A percentile compares a stretch with the other conserved stretches of the same genome.
These are phyloP conservation scores for Melieria omissa DNA, from an alignment of 2,888 invertebrate species.

Conservation along the genomic window DNA sequence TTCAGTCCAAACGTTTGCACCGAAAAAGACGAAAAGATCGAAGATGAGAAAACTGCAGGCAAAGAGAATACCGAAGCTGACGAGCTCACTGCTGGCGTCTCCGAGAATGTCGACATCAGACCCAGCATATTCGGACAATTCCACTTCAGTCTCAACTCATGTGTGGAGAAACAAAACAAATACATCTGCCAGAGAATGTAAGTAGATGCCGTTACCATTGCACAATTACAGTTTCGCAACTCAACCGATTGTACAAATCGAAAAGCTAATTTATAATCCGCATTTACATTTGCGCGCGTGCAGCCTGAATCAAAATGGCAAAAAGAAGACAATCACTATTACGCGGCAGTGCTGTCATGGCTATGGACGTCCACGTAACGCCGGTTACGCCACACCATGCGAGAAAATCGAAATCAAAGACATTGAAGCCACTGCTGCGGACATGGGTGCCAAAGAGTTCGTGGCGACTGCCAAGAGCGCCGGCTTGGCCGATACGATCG, in stretches of 20 bases:
- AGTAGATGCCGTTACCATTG: conserved; percentile 48
- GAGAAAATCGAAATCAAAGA: conserved; percentile 71
- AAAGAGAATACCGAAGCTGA: conserved; percentile 47
- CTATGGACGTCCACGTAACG: conserved; percentile 68
- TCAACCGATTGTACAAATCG: background rate
- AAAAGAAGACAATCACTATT: conserved; percentile 72
- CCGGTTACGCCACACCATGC: conserved; percentile 67
- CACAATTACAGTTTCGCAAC: background rate
- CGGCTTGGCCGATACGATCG: conserved; percentile 68
- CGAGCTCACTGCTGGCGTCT: conserved; percentile 48
- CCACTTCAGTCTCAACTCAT: conserved; percentile 66
- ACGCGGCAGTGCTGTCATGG: conserved; percentile 78
- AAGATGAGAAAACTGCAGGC: conserved; percentile 44
- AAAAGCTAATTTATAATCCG: background rate
- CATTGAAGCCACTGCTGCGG: conserved; percentile 70
- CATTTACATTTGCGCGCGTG: conserved; percentile 2
- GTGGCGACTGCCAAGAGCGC: conserved; percentile 69
- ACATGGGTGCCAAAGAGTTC: conserved; percentile 72
- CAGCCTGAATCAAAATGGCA: conserved; percentile 71
- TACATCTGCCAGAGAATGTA: conserved; percentile 66
- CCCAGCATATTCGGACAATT: conserved; percentile 58
- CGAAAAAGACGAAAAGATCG: conserved; percentile 67
- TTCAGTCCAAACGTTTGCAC: conserved; percentile 74
- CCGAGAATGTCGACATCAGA: conserved; percentile 47
- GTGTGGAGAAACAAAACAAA: conserved; percentile 65